Conservation (phyloP, 2,888 invertebrate genomes). For the Nasonovia ribisnigri region DNA sequence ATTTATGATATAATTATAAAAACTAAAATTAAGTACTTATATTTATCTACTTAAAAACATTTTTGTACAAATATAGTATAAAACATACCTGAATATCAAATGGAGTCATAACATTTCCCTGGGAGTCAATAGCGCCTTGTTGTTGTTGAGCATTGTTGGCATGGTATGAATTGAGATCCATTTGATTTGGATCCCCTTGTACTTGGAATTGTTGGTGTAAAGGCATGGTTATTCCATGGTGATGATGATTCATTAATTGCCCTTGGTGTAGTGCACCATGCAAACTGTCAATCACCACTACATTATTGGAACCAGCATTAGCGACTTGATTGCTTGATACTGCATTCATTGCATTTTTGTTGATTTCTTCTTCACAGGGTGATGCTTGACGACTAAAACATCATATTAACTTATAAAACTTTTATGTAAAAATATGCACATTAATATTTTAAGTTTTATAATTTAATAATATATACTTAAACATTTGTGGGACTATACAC, state of each 20-base stretch:
- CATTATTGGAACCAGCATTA: conserved; percentile 65
- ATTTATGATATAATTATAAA: no score
- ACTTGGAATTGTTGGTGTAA: conserved; percentile 62
- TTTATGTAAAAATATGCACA: neutral
- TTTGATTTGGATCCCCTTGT: conserved; percentile 55
- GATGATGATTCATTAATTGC: conserved; percentile 60
- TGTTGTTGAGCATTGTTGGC: conserved; percentile 62
- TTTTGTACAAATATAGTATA: neutral
- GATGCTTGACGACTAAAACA: conserved; percentile 85
- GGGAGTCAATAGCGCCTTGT: conserved; percentile 57
- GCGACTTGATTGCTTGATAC: conserved; percentile 64
- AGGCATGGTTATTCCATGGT: conserved; percentile 64
- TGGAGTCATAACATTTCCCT: conserved; percentile 69
- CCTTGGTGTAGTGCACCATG: conserved; percentile 67
- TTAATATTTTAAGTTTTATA: neutral
- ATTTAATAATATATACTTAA: no score
- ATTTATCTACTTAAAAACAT: neutral
- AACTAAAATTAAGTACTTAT: no score
- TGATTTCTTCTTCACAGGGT: conserved; percentile 86
- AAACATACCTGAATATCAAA: conserved; percentile 83
- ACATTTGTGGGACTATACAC: neutral
- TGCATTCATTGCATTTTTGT: conserved; percentile 72
- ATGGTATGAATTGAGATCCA: conserved; percentile 59
- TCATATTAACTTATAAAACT: conserved; percentile 71
- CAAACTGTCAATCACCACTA: conserved; percentile 68